Evolutionary conservation across 2,888 invertebrate species (phyloP).

Genomic region (Nesidiocoris tenuis): DNA sequence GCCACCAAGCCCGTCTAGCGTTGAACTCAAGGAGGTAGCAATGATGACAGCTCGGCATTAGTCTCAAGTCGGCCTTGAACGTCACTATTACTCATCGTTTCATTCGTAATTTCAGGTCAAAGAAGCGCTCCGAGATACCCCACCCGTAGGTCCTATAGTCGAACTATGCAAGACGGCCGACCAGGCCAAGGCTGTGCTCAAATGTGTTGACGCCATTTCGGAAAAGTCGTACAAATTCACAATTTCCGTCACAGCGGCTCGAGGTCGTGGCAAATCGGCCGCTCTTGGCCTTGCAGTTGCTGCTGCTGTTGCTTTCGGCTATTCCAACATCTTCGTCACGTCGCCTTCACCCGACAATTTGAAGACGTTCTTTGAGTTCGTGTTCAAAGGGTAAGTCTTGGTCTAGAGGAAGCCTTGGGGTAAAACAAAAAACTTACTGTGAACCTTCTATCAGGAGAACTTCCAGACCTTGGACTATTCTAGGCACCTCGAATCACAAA

Average conservation of each 20-base stretch:
- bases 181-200: slow-evolving; percentile 81
- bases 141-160: slow-evolving; percentile 85
- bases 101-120: slow-evolving; percentile 56
- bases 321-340: slow-evolving; percentile 94
- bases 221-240: slow-evolving; percentile 87
- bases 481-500: too few species aligned
- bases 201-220: slow-evolving; percentile 91
- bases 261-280: slow-evolving; percentile 98
- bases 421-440: too few species aligned
- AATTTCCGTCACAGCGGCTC: slow-evolving; percentile 90
- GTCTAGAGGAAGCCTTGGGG: too few species aligned
- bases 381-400: slow-evolving; percentile 89
- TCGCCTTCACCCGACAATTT: slow-evolving; percentile 98
- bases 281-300: slow-evolving; percentile 91
- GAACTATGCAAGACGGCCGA: slow-evolving; percentile 89
- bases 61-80: background rate
- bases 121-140: slow-evolving; percentile 81
- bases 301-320: slow-evolving; percentile 78
- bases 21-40: slow-evolving; percentile 19
- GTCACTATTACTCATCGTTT: background rate
- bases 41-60: background rate
- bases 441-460: too few species aligned
- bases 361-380: slow-evolving; percentile 94
- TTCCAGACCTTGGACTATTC: too few species aligned
- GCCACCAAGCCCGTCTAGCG: slow-evolving; percentile 5